These are phyloP conservation scores for Trichonephila clavipes DNA, from an alignment of 1,140 invertebrate species.

Conservation along the genomic window DNA sequence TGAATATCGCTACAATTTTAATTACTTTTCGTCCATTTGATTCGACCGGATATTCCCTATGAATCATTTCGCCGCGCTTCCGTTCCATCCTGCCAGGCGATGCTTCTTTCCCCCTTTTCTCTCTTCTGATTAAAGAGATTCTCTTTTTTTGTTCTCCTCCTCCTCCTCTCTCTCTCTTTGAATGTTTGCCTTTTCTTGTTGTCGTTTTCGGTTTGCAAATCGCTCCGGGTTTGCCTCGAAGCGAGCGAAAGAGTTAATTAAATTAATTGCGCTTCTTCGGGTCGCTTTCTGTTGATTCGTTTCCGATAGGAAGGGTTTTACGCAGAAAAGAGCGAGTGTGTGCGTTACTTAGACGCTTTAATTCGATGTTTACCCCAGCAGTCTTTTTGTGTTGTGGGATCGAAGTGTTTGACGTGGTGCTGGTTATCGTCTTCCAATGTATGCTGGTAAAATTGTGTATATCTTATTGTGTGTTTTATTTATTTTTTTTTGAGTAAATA, in stretches of 20 bases:
- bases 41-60: conserved; percentile 70
- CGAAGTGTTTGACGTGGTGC: too few relatives aligned
- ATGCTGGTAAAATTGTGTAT: too few relatives aligned
- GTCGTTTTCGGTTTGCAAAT: conserved; percentile 31
- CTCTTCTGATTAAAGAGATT: conserved; percentile 48
- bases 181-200: conserved; percentile 34
- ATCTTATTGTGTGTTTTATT: too few relatives aligned
- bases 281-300: background rate
- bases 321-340: background rate
- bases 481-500: too few relatives aligned
- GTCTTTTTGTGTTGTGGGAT: too few relatives aligned
- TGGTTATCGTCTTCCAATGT: too few relatives aligned
- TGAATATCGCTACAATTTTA: conserved; percentile 76
- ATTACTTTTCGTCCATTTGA: conserved; percentile 77
- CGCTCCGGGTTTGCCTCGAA: conserved; percentile 28
- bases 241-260: conserved; percentile 40
- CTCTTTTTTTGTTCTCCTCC: background rate
- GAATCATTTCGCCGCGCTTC: conserved; percentile 64
- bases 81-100: conserved; percentile 64
- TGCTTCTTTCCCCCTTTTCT: conserved; percentile 47
- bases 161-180: background rate
- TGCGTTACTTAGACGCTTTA: too few relatives aligned
- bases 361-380: too few relatives aligned
- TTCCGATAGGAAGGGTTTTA: background rate
- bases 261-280: conserved; percentile 61